phyloP scores from a whole-genome alignment of 2,113 vertebrate species.

The Gobius niger region DNA sequence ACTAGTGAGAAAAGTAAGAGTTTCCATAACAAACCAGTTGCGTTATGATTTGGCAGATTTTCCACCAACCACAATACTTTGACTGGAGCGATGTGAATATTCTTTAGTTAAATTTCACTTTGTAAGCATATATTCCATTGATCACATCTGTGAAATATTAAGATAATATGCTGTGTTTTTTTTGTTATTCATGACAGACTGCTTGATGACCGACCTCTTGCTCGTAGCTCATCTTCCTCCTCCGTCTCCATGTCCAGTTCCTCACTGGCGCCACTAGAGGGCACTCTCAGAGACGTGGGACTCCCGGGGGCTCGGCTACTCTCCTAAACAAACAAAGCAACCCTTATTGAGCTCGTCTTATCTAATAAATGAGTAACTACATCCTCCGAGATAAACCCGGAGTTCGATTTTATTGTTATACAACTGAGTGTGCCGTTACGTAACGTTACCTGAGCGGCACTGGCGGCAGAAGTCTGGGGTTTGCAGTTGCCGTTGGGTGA shows the following conservation, averaged over 20 bases:
- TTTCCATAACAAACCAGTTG: too few species aligned
- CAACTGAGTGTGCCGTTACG: slow-evolving; percentile 8
- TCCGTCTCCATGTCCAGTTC: slow-evolving; percentile 92
- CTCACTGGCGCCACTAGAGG: slow-evolving; percentile 84
- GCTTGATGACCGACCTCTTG: slow-evolving; percentile 80
- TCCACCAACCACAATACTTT: too few species aligned
- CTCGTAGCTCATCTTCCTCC: slow-evolving; percentile 89
- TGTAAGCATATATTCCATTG: too few species aligned
- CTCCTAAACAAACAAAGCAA: slow-evolving; percentile 54
- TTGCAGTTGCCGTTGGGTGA: slow-evolving; percentile 75
- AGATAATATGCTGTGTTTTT: too few species aligned
- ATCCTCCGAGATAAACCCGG: not conserved
- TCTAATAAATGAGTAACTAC: slow-evolving; percentile 25
- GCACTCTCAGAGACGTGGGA: slow-evolving; percentile 85
- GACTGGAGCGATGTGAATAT: too few species aligned
- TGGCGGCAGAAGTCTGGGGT: slow-evolving; percentile 73
- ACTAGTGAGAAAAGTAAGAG: too few species aligned
- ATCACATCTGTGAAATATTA: too few species aligned
- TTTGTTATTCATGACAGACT: too few species aligned
- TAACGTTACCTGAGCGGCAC: slow-evolving; percentile 78
- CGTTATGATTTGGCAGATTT: too few species aligned
- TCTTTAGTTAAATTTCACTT: too few species aligned
- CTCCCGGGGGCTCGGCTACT: slow-evolving; percentile 83
- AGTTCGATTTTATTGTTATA: not conserved
- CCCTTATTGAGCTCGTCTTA: slow-evolving; percentile 9